Evolutionary conservation across 1,140 invertebrate species (phyloP), one percentile per base, ranked within the genome.

Genomic region (Drosophila sproati): DNA sequence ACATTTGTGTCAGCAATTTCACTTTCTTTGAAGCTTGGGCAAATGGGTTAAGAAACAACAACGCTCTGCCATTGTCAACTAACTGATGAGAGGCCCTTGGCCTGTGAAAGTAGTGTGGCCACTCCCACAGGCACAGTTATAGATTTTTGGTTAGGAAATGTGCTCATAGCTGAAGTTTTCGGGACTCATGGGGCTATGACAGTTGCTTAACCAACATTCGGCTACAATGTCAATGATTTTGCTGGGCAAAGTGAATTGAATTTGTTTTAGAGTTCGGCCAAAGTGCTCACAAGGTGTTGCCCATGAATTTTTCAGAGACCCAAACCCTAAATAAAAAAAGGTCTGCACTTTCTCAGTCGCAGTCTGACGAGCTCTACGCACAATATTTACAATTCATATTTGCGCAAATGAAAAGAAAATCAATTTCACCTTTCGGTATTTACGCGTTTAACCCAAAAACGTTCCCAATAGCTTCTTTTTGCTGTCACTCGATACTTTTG

Each of bases 321-420:
- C 52, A 48, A 61, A 60, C 54, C 54, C 64, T 52, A 71, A 78
- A 60, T 54, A 62, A 78, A 63, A 66, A 77, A 66, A 62, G 63
- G 77, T 66, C 56, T 86, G 89, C 89, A 91, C 91, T 92, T 92
- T 92, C 70, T 73, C 63, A 57, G 51, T 52, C 50, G 47, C 20
- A 20, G 20, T 20, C 20, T 20, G 39, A 48, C 62, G 10, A 41
- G 54, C 50, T 48, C 70, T 73, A 82, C 78, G 82, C 81, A 89
- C 88, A 92, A 91, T 92, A 91, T 92, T 92, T 91, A 91, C 87
- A 78, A 81, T 91, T 92, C 79, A 91, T 91, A 91, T 92, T 92
- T 92, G 83, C 91, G 68, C 91, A 92, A 92, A 91, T 83, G 91
- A 92, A 92, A 91, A 89, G 87, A 91, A 92, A 92, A 92, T 92